Evolutionary conservation across 2,888 invertebrate species (phyloP).

Genomic region (Brachypalpus laphriformis): DNA sequence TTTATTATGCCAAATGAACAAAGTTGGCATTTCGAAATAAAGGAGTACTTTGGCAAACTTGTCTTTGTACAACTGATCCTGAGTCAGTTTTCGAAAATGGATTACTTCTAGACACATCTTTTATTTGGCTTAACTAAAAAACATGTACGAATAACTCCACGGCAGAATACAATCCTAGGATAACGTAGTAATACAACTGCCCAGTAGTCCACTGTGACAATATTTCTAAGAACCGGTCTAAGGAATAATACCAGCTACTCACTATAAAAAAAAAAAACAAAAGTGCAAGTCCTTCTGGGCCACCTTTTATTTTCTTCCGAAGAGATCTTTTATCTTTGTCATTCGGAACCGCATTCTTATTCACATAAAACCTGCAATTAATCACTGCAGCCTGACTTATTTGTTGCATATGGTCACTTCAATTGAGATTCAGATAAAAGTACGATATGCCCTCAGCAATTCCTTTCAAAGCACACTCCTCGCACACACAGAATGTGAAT

Average conservation of each 20-base stretch:
- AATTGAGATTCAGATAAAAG: constrained; percentile 27
- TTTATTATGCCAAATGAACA: no score
- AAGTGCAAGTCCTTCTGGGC: background rate
- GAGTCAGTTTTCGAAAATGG: no score
- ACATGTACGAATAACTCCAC: no score
- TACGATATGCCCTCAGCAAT: constrained; percentile 1
- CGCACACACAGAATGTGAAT: background rate
- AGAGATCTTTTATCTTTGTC: background rate
- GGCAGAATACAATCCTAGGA: no score
- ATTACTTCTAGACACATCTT: no score
- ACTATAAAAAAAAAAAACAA: background rate
- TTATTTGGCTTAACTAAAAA: no score
- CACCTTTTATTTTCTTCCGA: background rate
- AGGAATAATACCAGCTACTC: no score
- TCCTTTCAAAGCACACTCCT: background rate
- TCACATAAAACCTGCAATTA: background rate
- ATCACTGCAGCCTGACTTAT: constrained; percentile 9
- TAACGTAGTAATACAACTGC: no score
- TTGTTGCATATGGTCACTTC: constrained; percentile 12
- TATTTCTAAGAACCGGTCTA: background rate
- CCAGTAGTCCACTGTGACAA: background rate
- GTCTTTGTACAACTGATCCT: no score
- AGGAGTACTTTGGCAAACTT: no score
- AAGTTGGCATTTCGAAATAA: no score
- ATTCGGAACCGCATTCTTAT: background rate